These are phyloP conservation scores for Endotricha flammealis DNA, from an alignment of 2,888 invertebrate genomes.

Conservation along the genomic window DNA sequence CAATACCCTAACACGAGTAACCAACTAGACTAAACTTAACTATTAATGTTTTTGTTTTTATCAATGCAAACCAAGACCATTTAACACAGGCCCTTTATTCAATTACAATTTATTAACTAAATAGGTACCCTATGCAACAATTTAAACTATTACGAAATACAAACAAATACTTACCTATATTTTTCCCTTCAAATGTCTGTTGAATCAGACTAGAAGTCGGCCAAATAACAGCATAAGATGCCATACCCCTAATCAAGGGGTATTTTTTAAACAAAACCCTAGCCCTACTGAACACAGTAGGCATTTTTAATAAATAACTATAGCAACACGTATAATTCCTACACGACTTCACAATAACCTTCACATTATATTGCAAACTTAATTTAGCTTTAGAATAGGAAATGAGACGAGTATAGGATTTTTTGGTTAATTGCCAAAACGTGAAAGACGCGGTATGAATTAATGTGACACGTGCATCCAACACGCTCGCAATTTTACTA, in stretches of 20 bases:
- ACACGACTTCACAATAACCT: not conserved
- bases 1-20: too few relatives aligned
- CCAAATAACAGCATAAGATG: constrained; percentile 85
- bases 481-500: not conserved
- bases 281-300: constrained; percentile 49
- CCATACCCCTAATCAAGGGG: constrained; percentile 79
- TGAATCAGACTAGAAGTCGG: constrained; percentile 85
- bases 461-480: constrained; percentile 1
- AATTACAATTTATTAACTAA: too few relatives aligned
- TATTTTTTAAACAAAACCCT: constrained; percentile 52
- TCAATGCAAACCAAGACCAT: too few relatives aligned
- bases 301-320: constrained; percentile 32
- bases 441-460: too few relatives aligned
- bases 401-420: constrained; percentile 3
- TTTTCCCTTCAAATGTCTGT: constrained; percentile 82
- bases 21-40: too few relatives aligned
- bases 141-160: constrained; percentile 3
- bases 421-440: constrained; percentile 9
- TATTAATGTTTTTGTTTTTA: too few relatives aligned
- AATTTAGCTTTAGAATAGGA: constrained; percentile 1
- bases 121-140: too few relatives aligned
- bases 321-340: not conserved
- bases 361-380: constrained; percentile 6
- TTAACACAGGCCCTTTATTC: too few relatives aligned
- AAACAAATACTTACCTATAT: constrained; percentile 76